phyloP scores from a whole-genome alignment of 2,888 invertebrate genomes.

The Acleris laterana region DNA sequence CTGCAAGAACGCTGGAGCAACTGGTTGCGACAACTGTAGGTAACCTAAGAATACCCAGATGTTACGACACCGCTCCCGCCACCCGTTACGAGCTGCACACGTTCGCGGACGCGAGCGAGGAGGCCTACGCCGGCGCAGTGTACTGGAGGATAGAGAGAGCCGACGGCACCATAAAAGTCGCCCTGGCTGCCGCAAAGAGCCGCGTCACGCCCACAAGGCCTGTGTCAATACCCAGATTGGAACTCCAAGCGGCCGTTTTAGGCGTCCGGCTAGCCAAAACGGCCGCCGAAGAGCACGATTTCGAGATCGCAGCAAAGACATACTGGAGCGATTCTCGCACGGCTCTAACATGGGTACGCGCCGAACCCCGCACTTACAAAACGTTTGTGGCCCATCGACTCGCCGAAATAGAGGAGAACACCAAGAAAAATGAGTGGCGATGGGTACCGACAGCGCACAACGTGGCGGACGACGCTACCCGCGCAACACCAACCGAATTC shows the following conservation, averaged over 20 bases:
- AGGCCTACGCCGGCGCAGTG: background rate
- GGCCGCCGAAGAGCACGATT: background rate
- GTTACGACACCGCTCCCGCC: background rate
- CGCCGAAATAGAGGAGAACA: background rate
- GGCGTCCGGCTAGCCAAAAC: background rate
- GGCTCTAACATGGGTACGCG: background rate
- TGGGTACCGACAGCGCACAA: background rate
- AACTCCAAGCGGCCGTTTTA: background rate
- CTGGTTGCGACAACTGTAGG: background rate
- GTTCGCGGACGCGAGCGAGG: background rate
- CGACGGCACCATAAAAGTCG: background rate
- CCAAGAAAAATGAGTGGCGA: background rate
- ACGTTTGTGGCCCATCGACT: background rate
- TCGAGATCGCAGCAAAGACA: background rate
- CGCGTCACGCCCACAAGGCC: background rate
- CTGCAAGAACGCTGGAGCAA: background rate
- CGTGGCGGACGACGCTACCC: background rate
- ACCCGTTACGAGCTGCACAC: background rate
- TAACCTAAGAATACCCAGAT: background rate
- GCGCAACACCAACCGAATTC: background rate
- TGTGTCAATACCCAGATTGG: background rate
- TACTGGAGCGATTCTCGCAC: background rate
- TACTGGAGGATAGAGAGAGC: background rate
- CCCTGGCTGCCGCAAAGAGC: background rate
- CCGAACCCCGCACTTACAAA: background rate